These are phyloP conservation scores for Thunnus maccoyii DNA, from an alignment of 2,113 vertebrate species.

Conservation along the genomic window DNA sequence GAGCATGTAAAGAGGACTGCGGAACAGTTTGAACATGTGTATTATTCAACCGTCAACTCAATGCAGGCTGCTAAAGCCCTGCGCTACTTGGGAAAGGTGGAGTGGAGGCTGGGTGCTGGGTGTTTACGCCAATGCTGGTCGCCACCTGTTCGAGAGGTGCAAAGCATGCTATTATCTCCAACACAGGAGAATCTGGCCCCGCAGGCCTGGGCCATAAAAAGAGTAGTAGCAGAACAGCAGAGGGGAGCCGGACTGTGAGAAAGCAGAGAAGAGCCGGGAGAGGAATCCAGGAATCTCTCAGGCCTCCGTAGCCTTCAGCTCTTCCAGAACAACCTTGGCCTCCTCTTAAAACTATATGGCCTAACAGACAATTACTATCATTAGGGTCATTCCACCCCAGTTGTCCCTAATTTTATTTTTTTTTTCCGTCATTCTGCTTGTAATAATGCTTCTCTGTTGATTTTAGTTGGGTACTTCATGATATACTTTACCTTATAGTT, in stretches of 20 bases:
- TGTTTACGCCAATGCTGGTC: slow-evolving; percentile 76
- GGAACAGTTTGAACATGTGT: slow-evolving; percentile 70
- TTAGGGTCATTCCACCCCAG: slow-evolving; percentile 71
- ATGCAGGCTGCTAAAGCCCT: slow-evolving; percentile 34
- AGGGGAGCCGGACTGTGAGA: slow-evolving; percentile 65
- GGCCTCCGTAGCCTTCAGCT: slow-evolving; percentile 68
- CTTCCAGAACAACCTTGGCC: slow-evolving; percentile 53
- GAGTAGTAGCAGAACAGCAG: slow-evolving; percentile 44
- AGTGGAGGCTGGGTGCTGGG: slow-evolving; percentile 56
- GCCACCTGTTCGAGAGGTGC: slow-evolving; percentile 83
- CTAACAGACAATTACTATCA: slow-evolving; percentile 73
- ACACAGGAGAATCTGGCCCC: slow-evolving; percentile 82
- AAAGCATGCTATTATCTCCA: slow-evolving; percentile 85
- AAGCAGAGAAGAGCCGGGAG: slow-evolving; percentile 39
- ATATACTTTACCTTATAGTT: slow-evolving; percentile 26
- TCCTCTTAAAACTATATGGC: slow-evolving; percentile 74
- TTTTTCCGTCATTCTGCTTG: slow-evolving; percentile 28
- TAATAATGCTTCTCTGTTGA: slow-evolving; percentile 39
- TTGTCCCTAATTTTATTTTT: slow-evolving; percentile 45
- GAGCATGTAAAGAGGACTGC: slow-evolving; percentile 40
- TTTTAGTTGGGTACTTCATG: slow-evolving; percentile 36
- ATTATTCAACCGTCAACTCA: slow-evolving; percentile 9
- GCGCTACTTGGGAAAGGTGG: slow-evolving; percentile 44
- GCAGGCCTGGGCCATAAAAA: slow-evolving; percentile 83
- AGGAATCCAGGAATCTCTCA: slow-evolving; percentile 72